Evolutionary conservation across 1,140 invertebrate species (phyloP).

Genomic region (Papilio machaon): DNA sequence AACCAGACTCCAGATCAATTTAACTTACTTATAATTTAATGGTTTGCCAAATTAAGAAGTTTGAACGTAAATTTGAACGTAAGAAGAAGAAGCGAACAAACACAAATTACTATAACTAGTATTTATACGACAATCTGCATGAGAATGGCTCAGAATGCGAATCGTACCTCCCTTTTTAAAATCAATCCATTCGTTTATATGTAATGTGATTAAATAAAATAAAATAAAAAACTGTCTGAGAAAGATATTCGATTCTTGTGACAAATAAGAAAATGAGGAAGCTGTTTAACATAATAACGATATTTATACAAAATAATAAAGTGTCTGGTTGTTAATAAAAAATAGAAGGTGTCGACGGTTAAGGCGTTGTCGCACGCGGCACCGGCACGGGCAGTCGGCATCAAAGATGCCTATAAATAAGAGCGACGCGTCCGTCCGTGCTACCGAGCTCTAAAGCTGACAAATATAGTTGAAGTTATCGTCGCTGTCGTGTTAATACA

Average conservation of each 20-base stretch:
- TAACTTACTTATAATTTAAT: not conserved
- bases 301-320: no score
- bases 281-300: no score
- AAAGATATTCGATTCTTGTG: no score
- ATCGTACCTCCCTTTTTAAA: no score
- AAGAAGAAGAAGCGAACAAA: no score
- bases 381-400: not conserved
- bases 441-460: constrained; percentile 15
- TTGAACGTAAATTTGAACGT: not conserved
- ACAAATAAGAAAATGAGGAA: no score
- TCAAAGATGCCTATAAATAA: constrained; percentile 15
- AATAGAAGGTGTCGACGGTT: not conserved
- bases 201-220: no score
- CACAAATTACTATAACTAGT: no score
- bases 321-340: not conserved
- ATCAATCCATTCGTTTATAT: no score
- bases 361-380: not conserved
- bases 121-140: no score
- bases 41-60: not conserved
- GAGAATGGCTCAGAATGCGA: no score
- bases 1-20: constrained; percentile 16
- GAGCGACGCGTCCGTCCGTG: not conserved
- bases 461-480: constrained; percentile 21
- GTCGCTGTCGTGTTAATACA: not conserved
- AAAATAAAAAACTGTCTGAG: no score